phyloP scores from a whole-genome alignment of 2,797 vertebrate species.

The Mergus octosetaceus region DNA sequence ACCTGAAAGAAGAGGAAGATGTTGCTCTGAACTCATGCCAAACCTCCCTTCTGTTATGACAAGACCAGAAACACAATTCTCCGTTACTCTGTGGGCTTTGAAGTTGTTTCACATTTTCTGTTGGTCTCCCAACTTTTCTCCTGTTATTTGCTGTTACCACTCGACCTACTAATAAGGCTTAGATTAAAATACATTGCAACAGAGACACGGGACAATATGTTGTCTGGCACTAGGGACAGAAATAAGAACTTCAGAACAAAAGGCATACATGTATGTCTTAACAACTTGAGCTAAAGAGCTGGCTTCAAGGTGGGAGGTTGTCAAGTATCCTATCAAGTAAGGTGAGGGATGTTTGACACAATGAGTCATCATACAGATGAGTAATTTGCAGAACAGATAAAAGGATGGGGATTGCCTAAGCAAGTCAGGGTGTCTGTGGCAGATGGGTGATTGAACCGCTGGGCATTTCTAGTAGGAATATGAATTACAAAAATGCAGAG shows the following conservation, averaged over 20 bases:
- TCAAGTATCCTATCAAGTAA: neutral
- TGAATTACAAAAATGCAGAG: neutral
- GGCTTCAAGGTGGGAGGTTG: neutral
- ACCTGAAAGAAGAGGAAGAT: neutral
- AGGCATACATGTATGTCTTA: neutral
- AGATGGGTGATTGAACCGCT: neutral
- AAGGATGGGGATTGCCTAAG: neutral
- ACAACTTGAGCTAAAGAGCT: neutral
- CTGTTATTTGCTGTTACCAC: neutral
- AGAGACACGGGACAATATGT: neutral
- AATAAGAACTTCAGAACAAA: neutral
- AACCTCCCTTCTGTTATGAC: neutral
- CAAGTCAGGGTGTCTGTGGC: neutral
- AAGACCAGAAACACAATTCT: neutral
- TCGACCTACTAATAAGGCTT: accelerated
- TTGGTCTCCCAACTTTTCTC: neutral
- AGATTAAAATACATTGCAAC: neutral
- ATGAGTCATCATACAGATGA: neutral
- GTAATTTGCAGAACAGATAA: neutral
- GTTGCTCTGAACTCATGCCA: neutral
- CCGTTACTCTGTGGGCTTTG: neutral
- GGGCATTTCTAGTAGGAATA: neutral
- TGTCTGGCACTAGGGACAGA: neutral
- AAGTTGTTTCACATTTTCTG: neutral
- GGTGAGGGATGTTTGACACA: neutral